A percentile compares a stretch with the other conserved stretches of the same genome.
phyloP scores from a whole-genome alignment of 2,888 invertebrate species.

The Acleris literana region DNA sequence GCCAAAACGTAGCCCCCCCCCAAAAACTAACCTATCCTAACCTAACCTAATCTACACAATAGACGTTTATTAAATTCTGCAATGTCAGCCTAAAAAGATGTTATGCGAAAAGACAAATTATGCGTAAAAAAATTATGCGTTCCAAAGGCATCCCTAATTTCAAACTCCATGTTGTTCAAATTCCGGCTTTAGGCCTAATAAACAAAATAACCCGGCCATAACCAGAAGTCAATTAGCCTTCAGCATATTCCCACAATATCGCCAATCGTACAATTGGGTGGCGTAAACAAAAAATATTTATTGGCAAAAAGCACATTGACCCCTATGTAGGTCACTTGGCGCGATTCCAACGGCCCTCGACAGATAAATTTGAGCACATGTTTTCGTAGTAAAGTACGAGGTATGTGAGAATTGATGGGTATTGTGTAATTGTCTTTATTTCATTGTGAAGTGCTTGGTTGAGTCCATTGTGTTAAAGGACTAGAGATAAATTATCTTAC shows the following conservation, averaged over 20 bases:
- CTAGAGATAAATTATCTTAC: slow-evolving; percentile 13
- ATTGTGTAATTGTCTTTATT: slow-evolving; percentile 21
- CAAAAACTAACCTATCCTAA: too few relatives aligned
- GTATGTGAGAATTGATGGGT: slow-evolving; percentile 20
- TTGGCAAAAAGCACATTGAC: slow-evolving; percentile 50
- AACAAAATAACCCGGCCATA: slow-evolving; percentile 4
- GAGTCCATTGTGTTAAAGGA: slow-evolving; percentile 13
- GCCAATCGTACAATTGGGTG: slow-evolving; percentile 44
- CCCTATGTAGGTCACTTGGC: slow-evolving; percentile 56
- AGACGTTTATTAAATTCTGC: too few relatives aligned
- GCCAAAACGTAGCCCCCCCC: too few relatives aligned
- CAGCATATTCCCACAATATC: slow-evolving; percentile 21
- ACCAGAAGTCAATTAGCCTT: slow-evolving; percentile 9
- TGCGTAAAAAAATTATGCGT: too few relatives aligned
- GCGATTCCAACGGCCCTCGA: slow-evolving; percentile 45
- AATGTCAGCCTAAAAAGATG: too few relatives aligned
- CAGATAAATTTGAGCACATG: slow-evolving; percentile 53
- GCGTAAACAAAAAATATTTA: slow-evolving; percentile 62
- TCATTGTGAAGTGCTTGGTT: slow-evolving; percentile 8
- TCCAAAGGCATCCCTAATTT: too few relatives aligned
- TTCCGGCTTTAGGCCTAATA: background rate
- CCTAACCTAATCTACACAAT: too few relatives aligned
- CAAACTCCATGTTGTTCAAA: too few relatives aligned
- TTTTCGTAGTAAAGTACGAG: slow-evolving; percentile 43
- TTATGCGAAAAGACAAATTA: too few relatives aligned